A percentile compares a stretch with the other conserved stretches of the same genome.
Conservation (phyloP, 1,140 invertebrate genomes). For the Drosophila bifasciata region DNA sequence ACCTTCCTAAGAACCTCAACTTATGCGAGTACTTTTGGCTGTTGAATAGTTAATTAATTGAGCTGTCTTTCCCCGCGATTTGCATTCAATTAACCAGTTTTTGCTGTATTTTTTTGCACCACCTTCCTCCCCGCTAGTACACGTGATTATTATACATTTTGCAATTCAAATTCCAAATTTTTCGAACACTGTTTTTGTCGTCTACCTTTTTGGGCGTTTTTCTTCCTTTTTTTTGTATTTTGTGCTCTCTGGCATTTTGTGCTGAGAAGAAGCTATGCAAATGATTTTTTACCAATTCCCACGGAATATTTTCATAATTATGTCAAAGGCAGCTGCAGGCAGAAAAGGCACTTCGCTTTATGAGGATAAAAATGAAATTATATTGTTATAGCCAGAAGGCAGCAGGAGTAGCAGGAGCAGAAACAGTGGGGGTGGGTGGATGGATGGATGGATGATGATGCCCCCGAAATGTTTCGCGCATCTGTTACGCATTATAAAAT, state of each 20-base stretch:
- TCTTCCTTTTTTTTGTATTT: too few species aligned
- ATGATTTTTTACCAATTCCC: constrained; percentile 33
- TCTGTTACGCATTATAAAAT: constrained; percentile 78
- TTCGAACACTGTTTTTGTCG: constrained; percentile 5
- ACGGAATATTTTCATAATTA: constrained; percentile 54
- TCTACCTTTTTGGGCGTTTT: constrained; percentile 9
- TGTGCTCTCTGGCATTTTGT: constrained; percentile 25
- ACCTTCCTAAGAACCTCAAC: constrained; percentile 10
- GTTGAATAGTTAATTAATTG: constrained; percentile 52
- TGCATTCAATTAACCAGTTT: constrained; percentile 66
- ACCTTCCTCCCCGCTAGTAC: background rate
- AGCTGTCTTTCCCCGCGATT: constrained; percentile 46
- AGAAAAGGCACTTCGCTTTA: constrained; percentile 23
- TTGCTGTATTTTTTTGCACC: constrained; percentile 42
- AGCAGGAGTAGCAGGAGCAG: background rate
- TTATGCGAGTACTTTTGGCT: constrained; percentile 1
- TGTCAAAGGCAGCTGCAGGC: constrained; percentile 39
- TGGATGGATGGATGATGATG: constrained; percentile 1
- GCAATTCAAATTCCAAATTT: constrained; percentile 33
- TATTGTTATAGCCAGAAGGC: constrained; percentile 30
- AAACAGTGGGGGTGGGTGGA: too few species aligned
- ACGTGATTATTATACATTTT: constrained; percentile 40
- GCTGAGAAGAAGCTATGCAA: constrained; percentile 28
- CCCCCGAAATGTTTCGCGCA: constrained; percentile 50
- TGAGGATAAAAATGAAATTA: constrained; percentile 36